These are phyloP conservation scores for Thalpophila matura DNA, from an alignment of 2,888 invertebrate species.

Conservation along the genomic window DNA sequence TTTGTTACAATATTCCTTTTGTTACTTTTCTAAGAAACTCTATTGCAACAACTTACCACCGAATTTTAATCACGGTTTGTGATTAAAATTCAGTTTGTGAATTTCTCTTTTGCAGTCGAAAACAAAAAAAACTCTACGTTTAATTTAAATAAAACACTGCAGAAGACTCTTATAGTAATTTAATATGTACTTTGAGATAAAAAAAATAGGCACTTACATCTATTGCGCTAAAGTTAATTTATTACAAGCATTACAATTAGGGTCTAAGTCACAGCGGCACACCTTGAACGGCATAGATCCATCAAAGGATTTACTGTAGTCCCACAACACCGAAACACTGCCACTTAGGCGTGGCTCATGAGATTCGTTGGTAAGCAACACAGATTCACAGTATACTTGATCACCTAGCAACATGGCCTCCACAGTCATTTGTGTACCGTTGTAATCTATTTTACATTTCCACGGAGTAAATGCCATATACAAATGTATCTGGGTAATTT, in stretches of 20 bases:
- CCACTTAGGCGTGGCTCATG: constrained; percentile 71
- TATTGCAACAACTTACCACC: constrained; percentile 11
- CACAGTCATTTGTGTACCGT: constrained; percentile 66
- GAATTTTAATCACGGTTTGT: too few species aligned
- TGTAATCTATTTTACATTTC: constrained; percentile 76
- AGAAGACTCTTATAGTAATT: constrained; percentile 13
- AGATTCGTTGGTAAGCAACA: constrained; percentile 74
- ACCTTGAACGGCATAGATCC: constrained; percentile 75
- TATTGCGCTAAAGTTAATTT: constrained; percentile 43
- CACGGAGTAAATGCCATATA: constrained; percentile 85
- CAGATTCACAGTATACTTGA: constrained; percentile 76
- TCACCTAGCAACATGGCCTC: constrained; percentile 74
- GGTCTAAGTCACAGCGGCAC: constrained; percentile 79
- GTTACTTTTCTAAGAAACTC: background rate
- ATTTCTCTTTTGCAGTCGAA: background rate
- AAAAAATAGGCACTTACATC: constrained; percentile 13
- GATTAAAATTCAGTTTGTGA: constrained; percentile 26
- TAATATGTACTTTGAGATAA: constrained; percentile 23
- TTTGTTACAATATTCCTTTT: constrained; percentile 36
- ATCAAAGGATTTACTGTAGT: constrained; percentile 79
- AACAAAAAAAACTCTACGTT: background rate
- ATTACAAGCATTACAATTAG: constrained; percentile 72
- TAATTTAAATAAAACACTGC: constrained; percentile 17
- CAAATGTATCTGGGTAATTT: constrained; percentile 82
- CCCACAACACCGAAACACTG: constrained; percentile 78